These are phyloP conservation scores for Branchellion lobata DNA, from an alignment of 2,888 invertebrate genomes.

Conservation along the genomic window DNA sequence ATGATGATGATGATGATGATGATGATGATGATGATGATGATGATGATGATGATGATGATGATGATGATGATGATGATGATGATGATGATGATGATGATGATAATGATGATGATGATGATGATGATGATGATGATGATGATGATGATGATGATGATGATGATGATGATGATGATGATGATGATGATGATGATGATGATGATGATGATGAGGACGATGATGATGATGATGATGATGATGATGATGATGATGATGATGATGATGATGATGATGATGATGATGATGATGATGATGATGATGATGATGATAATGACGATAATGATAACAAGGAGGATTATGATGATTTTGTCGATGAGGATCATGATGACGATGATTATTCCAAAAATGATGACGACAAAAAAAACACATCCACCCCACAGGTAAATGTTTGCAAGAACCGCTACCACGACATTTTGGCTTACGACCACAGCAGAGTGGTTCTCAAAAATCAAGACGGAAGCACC, in stretches of 20 bases:
- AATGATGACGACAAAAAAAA: neutral
- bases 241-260: slow-evolving; percentile 14
- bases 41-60: slow-evolving; percentile 15
- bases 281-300: slow-evolving; percentile 3
- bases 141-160: slow-evolving; percentile 46
- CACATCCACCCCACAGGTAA: neutral
- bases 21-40: slow-evolving; percentile 32
- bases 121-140: slow-evolving; percentile 42
- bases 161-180: slow-evolving; percentile 46
- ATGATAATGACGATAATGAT: too few relatives aligned
- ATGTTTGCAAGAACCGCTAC: slow-evolving; percentile 43
- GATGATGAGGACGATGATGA: too few relatives aligned
- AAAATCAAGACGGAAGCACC: slow-evolving; percentile 20
- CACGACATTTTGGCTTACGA: slow-evolving; percentile 42
- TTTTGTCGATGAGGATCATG: too few relatives aligned
- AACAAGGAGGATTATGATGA: too few relatives aligned
- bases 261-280: slow-evolving; percentile 14
- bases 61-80: neutral
- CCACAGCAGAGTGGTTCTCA: slow-evolving; percentile 43
- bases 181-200: slow-evolving; percentile 45
- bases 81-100: slow-evolving; percentile 6
- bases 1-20: neutral
- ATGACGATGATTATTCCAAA: neutral
- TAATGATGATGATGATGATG: slow-evolving; percentile 31
- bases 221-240: slow-evolving; percentile 14